A percentile compares a stretch with the other conserved stretches of the same genome.
These are phyloP conservation scores for Eunapius fragilis DNA, from an alignment of 37 sponge, comb jelly and placozoan genomes.

Conservation along the genomic window DNA sequence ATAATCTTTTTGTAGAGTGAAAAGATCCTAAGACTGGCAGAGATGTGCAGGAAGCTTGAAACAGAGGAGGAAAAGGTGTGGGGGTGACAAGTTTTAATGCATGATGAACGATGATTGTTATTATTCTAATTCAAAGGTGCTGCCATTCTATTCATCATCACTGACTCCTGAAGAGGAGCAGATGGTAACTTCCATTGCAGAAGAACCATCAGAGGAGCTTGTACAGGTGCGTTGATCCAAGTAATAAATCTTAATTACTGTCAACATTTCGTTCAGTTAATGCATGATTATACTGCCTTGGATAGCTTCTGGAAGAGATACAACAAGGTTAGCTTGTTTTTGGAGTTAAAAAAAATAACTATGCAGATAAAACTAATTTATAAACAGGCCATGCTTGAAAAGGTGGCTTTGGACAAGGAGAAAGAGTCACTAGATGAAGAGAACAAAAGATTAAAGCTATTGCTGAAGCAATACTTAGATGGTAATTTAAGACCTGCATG, in stretches of 20 bases:
- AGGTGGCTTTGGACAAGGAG: constrained; percentile 85
- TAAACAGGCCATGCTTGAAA: constrained; percentile 82
- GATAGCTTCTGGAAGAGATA: constrained; percentile 97
- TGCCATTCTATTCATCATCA: constrained; percentile 90
- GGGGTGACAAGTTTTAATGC: background rate
- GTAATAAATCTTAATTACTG: background rate
- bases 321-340: constrained; percentile 75
- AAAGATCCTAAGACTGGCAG: constrained; percentile 76
- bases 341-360: background rate
- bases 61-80: constrained; percentile 97
- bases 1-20: constrained; percentile 58
- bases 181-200: constrained; percentile 28
- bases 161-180: constrained; percentile 84
- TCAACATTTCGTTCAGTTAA: constrained; percentile 47
- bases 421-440: constrained; percentile 70
- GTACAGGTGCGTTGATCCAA: constrained; percentile 44
- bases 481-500: constrained; percentile 52
- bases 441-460: constrained; percentile 79
- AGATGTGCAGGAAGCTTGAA: constrained; percentile 97
- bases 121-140: constrained; percentile 63
- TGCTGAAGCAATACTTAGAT: constrained; percentile 97
- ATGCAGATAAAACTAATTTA: background rate
- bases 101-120: background rate
- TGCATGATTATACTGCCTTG: constrained; percentile 81
- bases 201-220: constrained; percentile 72